Evolutionary conservation across 2,888 invertebrate species (phyloP), one percentile per base, ranked within the genome.

Genomic region (Cinara cedri): DNA sequence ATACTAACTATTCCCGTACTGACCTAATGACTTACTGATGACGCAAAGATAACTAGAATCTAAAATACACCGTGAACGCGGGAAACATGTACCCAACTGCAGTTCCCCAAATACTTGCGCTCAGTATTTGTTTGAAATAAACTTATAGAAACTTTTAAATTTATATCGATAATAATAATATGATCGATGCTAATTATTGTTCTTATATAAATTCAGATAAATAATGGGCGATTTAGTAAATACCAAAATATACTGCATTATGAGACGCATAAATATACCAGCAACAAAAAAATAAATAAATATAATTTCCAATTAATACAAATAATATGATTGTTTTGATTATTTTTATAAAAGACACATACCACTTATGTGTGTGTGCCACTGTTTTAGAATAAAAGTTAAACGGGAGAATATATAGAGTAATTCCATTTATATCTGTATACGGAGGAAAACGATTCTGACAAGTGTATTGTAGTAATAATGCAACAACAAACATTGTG

Each of bases 61-160:
- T 62, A 49, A 72, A 49, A 19, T 49, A 11, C 44, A 10, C 26
- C 8, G 26, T n/a, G 26, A 26, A 72, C 26, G 10, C 46, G 16
- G n/a, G 8, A 34, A 26, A 26, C 60, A 34, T 49, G n/a, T 26
- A 72, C n/a, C n/a, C 6, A 34, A 34, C 34, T 34, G 34, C 24
- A 21, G 34, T 26, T 6, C 44, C 55, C 21, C 44, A 44, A 57
- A 72, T 44, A 72, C 44, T 24, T 44, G 44, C 4, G n/a, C 9
- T 10, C 24, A 14, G 44, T 46, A 57, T 57, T 46, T n/a, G 13
- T 72, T 44, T 6, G 71, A 24, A 72, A 57, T 46, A 46, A 44
- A 57, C 44, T 34, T 34, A 24, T 11, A n/a, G 11, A 44, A 57
- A 57, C 24, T 44, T 72, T 46, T 44, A 13, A 24, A 46, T 3